Base-by-base conservation (phyloP, 2,888 invertebrate genomes). In the Nebria brevicollis region DNA sequence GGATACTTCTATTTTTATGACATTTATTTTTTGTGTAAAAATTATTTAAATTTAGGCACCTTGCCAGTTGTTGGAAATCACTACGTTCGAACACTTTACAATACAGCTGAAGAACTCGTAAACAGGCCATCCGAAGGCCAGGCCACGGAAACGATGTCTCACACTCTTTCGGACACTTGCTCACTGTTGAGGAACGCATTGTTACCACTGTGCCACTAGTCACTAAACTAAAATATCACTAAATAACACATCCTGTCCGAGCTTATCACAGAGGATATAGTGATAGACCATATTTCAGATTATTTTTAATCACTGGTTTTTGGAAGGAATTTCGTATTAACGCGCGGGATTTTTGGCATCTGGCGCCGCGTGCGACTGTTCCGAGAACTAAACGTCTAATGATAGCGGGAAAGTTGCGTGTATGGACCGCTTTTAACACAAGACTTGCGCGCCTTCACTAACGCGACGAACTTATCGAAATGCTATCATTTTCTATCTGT, bases 1-100 rank as follows among this genome's bases (percentile, higher is more conserved):
- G 66, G 13, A 25, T 68, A 68, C 15, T 13, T 79, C 74, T 73
- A 79, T 79, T 75, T 74, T 75, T 75, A 75, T 20, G 68, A 72
- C 54, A 43, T 54, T 54, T 26, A 72, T 20, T 54, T 75, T 70
- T 80, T 72, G 75, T 54, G 54, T 54, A 54, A 54, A 54, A 54
- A 54, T 54, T 54, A 54, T 54, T 54, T 20, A 70, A 70, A 68
- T 68, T 68, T 68, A 70, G 34, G 20, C 70, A 76, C 81, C 81
- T 81, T 41, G 81, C 81, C 34, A 81, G 77, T 72, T 81, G 81
- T 81, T 77, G 81, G 73, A 79, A 82, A 80, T 80, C 77, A 66
- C 93, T 93, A 87, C 94, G 93, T 87, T 95, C 95, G 89, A 96
- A 96, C 85, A 96, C 95, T 89, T 95, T 96, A 90, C 95, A 96